phyloP scores from a whole-genome alignment of 2,113 vertebrate genomes.

The Pleuronectes platessa region DNA sequence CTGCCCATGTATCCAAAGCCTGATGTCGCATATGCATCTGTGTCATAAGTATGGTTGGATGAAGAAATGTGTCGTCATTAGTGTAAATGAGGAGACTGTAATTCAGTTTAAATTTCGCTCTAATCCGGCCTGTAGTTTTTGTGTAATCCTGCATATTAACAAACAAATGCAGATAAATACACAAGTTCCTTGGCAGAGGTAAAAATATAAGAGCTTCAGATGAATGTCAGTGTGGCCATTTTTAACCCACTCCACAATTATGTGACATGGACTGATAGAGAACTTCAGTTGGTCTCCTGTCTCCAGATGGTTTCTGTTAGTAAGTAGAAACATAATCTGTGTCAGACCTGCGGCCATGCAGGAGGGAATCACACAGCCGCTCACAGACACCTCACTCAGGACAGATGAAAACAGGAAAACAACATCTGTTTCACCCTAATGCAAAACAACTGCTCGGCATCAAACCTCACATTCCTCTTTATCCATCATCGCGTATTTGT shows the following conservation, averaged over 20 bases:
- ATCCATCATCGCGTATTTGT: not conserved
- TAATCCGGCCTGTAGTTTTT: no score
- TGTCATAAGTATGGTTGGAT: no score
- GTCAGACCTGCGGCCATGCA: conserved; percentile 47
- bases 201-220: not conserved
- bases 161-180: no score
- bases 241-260: no score
- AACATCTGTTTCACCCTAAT: conserved; percentile 38
- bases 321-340: conserved; percentile 62
- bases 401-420: conserved; percentile 73
- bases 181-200: no score
- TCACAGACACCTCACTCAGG: conserved; percentile 64
- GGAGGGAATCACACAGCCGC: conserved; percentile 52
- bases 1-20: no score
- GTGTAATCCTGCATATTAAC: no score
- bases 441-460: conserved; percentile 28
- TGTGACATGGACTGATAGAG: conserved; percentile 27
- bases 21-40: no score
- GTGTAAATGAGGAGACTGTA: no score
- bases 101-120: no score
- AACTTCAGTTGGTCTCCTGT: conserved; percentile 24
- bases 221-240: not conserved
- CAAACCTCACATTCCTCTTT: conserved; percentile 24
- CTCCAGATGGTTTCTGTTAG: conserved; percentile 77
- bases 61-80: no score